phyloP scores from a whole-genome alignment of 30 jellyfish, hydroid and myxozoan species.

The Phacellophora camtschatica region DNA sequence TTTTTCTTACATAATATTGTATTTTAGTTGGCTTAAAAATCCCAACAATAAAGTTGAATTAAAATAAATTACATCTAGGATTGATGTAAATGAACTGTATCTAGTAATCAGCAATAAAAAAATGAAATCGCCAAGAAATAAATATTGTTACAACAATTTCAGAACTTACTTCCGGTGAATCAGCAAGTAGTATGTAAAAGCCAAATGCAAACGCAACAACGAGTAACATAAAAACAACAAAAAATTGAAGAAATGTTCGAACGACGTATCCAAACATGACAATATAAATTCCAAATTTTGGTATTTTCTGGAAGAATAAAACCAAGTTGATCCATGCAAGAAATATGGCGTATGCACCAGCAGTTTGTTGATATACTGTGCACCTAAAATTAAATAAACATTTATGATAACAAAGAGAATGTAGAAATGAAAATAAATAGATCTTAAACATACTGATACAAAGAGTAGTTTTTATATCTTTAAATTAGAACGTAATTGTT shows the following conservation, averaged over 20 bases:
- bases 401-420: background rate
- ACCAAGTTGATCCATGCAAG: slow-evolving; percentile 82
- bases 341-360: slow-evolving; percentile 81
- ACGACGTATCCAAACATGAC: slow-evolving; percentile 83
- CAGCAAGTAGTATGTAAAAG: slow-evolving; percentile 59
- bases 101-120: too few species aligned
- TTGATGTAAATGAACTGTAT: too few species aligned
- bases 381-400: slow-evolving; percentile 38
- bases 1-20: too few species aligned
- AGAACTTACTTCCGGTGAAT: slow-evolving; percentile 13
- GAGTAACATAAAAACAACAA: slow-evolving; percentile 76
- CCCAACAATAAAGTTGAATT: too few species aligned
- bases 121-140: too few species aligned
- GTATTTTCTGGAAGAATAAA: slow-evolving; percentile 73
- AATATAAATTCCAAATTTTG: slow-evolving; percentile 84
- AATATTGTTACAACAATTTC: too few species aligned
- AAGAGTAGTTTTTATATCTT: too few species aligned
- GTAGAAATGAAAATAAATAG: too few species aligned
- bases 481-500: too few species aligned
- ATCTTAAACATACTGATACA: too few species aligned
- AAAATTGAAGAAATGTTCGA: slow-evolving; percentile 73
- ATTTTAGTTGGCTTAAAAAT: too few species aligned
- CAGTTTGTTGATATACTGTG: slow-evolving; percentile 67
- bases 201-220: slow-evolving; percentile 81
- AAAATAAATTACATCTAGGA: too few species aligned